phyloP scores from a whole-genome alignment of 2,797 vertebrate genomes.

The Helarctos malayanus region DNA sequence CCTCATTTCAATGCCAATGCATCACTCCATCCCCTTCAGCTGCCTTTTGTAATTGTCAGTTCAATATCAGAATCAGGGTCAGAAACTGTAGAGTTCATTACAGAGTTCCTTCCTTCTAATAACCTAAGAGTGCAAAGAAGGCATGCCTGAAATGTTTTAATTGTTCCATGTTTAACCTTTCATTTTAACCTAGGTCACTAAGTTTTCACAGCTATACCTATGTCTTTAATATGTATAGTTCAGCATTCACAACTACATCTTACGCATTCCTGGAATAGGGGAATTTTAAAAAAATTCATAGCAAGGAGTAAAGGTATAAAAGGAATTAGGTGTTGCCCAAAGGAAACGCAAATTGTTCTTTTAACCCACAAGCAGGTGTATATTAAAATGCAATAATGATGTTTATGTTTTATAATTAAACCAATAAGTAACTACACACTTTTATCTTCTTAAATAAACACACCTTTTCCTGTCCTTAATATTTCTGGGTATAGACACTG shows the following conservation, averaged over 20 bases:
- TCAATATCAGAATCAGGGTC: constrained; percentile 75
- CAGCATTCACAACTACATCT: neutral
- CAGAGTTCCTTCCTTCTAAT: constrained; percentile 28
- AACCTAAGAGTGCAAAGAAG: constrained; percentile 18
- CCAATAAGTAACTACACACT: neutral
- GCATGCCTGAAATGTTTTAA: constrained; percentile 29
- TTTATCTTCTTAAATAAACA: constrained; percentile 43
- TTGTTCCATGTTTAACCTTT: constrained; percentile 17
- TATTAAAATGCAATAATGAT: neutral
- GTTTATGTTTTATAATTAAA: constrained; percentile 13
- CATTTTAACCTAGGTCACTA: neutral
- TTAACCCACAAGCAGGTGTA: neutral
- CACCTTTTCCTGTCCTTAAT: neutral
- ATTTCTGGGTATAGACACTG: neutral
- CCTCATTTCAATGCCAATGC: constrained; percentile 36
- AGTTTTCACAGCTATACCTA: neutral
- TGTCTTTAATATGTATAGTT: constrained; percentile 19
- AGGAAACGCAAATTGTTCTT: neutral
- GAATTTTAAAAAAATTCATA: neutral
- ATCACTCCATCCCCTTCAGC: constrained; percentile 58
- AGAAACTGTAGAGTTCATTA: constrained; percentile 55
- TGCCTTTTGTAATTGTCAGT: constrained; percentile 73
- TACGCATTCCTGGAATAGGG: neutral
- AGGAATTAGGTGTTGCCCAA: neutral
- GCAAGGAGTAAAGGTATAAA: neutral